phyloP scores from a whole-genome alignment of 2,113 vertebrate species.

The Cacatua alba region DNA sequence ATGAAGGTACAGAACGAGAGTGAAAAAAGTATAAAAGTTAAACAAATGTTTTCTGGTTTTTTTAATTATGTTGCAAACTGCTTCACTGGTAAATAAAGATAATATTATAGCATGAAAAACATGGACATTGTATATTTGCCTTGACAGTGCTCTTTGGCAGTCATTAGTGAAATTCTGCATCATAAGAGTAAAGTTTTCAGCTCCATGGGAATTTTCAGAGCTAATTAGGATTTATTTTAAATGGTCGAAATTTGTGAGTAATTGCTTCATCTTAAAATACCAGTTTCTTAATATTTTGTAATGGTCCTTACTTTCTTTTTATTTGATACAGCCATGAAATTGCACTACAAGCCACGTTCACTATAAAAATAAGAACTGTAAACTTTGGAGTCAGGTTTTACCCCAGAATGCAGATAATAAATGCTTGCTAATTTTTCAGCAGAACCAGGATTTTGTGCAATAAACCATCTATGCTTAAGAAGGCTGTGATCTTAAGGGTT shows the following conservation, averaged over 20 bases:
- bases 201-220: neutral
- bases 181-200: neutral
- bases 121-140: neutral
- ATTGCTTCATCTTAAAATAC: neutral
- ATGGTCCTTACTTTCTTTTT: neutral
- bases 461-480: neutral
- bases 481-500: neutral
- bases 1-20: neutral
- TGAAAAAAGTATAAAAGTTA: neutral
- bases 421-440: neutral
- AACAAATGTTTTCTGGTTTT: neutral
- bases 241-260: neutral
- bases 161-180: neutral
- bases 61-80: neutral
- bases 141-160: neutral
- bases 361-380: neutral
- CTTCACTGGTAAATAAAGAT: slow-evolving; percentile 40
- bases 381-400: neutral
- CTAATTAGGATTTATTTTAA: neutral
- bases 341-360: neutral
- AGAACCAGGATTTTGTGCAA: neutral
- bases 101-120: neutral
- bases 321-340: neutral
- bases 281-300: neutral
- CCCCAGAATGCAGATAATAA: neutral